phyloP scores from a whole-genome alignment of 2,888 invertebrate species.

The Stramonita haemastoma region DNA sequence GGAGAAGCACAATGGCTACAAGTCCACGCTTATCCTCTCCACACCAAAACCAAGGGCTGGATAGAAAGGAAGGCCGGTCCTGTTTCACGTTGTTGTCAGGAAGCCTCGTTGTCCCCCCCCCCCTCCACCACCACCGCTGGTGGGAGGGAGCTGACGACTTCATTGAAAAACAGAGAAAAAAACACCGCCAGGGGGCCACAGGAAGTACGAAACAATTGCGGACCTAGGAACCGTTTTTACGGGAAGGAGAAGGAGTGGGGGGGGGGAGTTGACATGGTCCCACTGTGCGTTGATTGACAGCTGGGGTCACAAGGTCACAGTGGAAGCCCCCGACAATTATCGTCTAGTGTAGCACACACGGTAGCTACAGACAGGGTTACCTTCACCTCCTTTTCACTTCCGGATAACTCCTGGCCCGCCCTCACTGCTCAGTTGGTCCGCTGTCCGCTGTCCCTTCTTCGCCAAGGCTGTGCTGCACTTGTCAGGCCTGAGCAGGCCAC shows the following conservation, averaged over 20 bases:
- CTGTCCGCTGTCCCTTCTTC: too few relatives aligned
- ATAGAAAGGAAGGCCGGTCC: background rate
- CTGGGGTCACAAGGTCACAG: conserved; percentile 31
- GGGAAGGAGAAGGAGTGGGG: background rate
- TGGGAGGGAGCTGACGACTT: background rate
- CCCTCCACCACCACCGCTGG: too few relatives aligned
- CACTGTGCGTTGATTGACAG: conserved; percentile 22
- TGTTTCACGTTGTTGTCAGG: conserved; percentile 11
- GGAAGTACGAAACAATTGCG: conserved; percentile 32
- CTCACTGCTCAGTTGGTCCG: too few relatives aligned
- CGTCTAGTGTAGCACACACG: background rate
- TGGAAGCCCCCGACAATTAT: conserved; percentile 7
- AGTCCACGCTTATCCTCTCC: background rate
- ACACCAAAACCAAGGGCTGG: background rate
- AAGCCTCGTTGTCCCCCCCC: background rate
- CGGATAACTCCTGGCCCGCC: too few relatives aligned
- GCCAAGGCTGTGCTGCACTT: too few relatives aligned
- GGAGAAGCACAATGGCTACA: background rate
- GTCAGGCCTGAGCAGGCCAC: too few relatives aligned
- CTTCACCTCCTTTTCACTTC: background rate
- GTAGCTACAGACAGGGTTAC: background rate
- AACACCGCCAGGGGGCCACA: conserved; percentile 26
- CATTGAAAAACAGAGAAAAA: background rate
- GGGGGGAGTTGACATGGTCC: background rate
- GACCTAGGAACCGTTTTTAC: background rate